A percentile compares a stretch with the other conserved stretches of the same genome.
These are phyloP conservation scores for Hypotaenidia okinawae DNA, from an alignment of 2,797 vertebrate species.

Conservation along the genomic window DNA sequence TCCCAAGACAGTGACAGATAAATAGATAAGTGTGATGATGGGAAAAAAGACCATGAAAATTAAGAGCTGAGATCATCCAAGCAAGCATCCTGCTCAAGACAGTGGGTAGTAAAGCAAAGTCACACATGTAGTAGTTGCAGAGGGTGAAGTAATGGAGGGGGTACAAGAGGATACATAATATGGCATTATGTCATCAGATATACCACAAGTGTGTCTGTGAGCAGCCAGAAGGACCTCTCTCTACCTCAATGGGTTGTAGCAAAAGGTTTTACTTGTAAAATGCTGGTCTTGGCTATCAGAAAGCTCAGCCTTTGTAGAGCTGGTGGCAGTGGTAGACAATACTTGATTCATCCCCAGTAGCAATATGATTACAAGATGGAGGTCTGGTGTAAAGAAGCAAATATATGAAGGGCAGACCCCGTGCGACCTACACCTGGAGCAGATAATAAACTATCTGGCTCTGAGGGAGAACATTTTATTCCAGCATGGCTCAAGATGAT, in stretches of 20 bases:
- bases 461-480: background rate
- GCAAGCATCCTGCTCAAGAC: background rate
- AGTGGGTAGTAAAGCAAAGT: background rate
- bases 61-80: background rate
- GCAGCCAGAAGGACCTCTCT: background rate
- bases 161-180: background rate
- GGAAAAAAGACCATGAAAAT: background rate
- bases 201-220: background rate
- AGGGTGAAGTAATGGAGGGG: background rate
- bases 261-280: background rate
- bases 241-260: background rate
- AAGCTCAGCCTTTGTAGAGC: background rate
- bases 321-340: background rate
- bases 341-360: background rate
- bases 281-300: background rate
- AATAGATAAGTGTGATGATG: background rate
- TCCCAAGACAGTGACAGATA: background rate
- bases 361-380: background rate
- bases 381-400: background rate
- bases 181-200: background rate
- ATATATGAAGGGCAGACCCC: background rate
- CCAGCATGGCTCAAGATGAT: background rate
- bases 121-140: background rate
- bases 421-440: background rate
- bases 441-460: background rate